Evolutionary conservation across 2,797 vertebrate genomes (phyloP).

Genomic region (Sternotherus odoratus): DNA sequence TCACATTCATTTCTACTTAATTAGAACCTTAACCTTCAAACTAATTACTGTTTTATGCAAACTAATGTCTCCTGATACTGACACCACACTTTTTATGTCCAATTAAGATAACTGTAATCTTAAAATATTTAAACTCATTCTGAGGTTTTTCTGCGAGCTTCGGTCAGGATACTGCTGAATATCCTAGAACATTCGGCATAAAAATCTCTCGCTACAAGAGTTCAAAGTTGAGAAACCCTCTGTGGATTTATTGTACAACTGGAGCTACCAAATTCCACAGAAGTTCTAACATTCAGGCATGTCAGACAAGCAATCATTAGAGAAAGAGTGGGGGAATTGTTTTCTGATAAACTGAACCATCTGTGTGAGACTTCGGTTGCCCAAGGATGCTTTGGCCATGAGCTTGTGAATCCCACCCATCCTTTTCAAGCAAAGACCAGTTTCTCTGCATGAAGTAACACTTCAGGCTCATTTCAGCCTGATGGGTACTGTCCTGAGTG

Average conservation of each 20-base stretch:
- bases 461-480: not conserved
- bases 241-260: not conserved
- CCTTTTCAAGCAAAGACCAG: not conserved
- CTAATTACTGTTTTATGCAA: too few species aligned
- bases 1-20: too few species aligned
- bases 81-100: too few species aligned
- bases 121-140: too few species aligned
- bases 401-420: not conserved
- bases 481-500: not conserved
- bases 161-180: too few species aligned
- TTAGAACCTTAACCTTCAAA: too few species aligned
- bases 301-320: not conserved
- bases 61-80: too few species aligned
- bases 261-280: not conserved
- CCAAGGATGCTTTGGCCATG: not conserved
- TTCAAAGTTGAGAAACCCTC: not conserved
- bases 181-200: too few species aligned
- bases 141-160: too few species aligned
- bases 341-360: not conserved
- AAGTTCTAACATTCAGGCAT: not conserved
- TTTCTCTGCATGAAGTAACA: not conserved
- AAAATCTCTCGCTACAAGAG: too few species aligned
- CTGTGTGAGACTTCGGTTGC: fast-evolving
- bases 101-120: too few species aligned
- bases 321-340: not conserved